These are phyloP conservation scores for Noctua janthina DNA, from an alignment of 2,888 invertebrate genomes.

Conservation along the genomic window DNA sequence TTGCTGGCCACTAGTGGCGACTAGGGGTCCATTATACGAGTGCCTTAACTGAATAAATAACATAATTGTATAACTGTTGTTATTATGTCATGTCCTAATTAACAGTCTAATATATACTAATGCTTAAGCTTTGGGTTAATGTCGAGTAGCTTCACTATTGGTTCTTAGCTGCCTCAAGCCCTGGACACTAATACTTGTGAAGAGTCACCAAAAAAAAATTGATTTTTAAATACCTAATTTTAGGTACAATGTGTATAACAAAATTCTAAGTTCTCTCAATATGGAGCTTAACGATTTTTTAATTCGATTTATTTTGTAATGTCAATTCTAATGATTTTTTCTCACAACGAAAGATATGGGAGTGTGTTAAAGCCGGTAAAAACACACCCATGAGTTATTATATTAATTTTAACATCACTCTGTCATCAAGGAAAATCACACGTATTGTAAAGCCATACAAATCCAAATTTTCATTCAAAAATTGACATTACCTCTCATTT, in stretches of 20 bases:
- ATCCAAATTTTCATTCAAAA: slow-evolving; percentile 3
- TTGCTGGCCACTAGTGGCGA: not conserved
- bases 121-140: slow-evolving; percentile 80
- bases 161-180: slow-evolving; percentile 76
- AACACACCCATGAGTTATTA: not conserved
- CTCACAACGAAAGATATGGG: not conserved
- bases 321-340: slow-evolving; percentile 14
- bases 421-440: slow-evolving; percentile 16
- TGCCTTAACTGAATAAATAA: slow-evolving; percentile 62
- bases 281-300: not conserved
- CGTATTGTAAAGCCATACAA: not conserved
- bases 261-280: slow-evolving; percentile 2
- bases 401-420: not conserved
- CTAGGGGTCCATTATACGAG: not conserved
- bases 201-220: slow-evolving; percentile 48
- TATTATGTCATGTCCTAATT: slow-evolving; percentile 77
- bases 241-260: slow-evolving; percentile 7
- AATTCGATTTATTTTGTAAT: slow-evolving; percentile 3
- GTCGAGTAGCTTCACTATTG: slow-evolving; percentile 75
- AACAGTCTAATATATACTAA: slow-evolving; percentile 71
- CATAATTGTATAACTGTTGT: slow-evolving; percentile 60
- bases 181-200: slow-evolving; percentile 70
- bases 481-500: not conserved
- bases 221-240: slow-evolving; percentile 19
- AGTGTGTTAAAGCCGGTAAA: not conserved